These are phyloP conservation scores for Pantherophis guttatus DNA, from an alignment of 2,113 vertebrate species.

Conservation along the genomic window DNA sequence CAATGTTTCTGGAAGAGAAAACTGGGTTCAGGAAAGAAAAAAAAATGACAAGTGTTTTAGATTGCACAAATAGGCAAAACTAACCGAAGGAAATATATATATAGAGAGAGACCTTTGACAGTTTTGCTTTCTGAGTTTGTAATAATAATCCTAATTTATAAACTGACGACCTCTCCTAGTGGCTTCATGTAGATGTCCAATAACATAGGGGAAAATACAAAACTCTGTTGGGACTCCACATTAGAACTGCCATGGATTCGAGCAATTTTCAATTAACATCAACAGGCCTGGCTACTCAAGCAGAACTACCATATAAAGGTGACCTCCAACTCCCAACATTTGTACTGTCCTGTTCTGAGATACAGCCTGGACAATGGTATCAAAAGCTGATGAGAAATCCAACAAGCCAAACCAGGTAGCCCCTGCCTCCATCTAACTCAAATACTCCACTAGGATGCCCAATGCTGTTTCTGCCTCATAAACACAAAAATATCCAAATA, in stretches of 20 bases:
- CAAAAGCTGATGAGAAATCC: neutral
- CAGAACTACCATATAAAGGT: neutral
- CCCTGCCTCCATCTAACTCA: neutral
- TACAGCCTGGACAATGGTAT: neutral
- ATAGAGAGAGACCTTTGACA: neutral
- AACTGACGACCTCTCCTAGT: neutral
- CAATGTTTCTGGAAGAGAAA: neutral
- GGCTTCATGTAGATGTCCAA: neutral
- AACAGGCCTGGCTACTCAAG: neutral
- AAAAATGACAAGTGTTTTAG: neutral
- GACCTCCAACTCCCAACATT: neutral
- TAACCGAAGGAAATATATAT: neutral
- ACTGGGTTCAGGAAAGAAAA: neutral
- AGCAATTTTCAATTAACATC: neutral
- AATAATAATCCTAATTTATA: neutral
- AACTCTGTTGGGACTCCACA: neutral
- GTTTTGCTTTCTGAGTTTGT: neutral
- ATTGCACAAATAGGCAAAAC: neutral
- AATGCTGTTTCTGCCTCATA: neutral
- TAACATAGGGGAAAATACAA: neutral
- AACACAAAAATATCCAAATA: neutral
- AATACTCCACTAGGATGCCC: neutral
- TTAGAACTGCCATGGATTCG: neutral
- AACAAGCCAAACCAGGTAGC: neutral
- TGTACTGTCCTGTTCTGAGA: neutral